Percentiles rank a stretch among this genome's conserved stretches.
phyloP scores from a whole-genome alignment of 2,797 vertebrate species.

The Capromys pilorides region DNA sequence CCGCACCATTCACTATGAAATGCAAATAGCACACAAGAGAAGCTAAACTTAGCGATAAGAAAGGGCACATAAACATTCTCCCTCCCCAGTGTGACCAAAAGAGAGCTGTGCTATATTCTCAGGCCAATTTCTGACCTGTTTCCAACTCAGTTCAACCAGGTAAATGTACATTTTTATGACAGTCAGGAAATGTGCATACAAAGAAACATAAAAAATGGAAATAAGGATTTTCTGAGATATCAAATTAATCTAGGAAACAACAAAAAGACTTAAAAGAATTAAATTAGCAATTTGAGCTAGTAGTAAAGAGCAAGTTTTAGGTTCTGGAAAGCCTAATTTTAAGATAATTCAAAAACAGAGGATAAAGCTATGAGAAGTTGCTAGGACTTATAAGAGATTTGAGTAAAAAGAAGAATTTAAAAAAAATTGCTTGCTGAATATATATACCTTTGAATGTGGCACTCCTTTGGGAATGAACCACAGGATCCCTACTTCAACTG shows the following conservation, averaged over 20 bases:
- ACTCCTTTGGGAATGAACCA: not conserved
- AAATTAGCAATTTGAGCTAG: not conserved
- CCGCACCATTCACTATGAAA: slow-evolving; percentile 95
- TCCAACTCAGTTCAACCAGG: not conserved
- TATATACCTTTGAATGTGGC: not conserved
- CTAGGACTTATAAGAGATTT: not conserved
- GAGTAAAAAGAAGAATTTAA: not conserved
- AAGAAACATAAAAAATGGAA: not conserved
- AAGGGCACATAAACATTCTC: not conserved
- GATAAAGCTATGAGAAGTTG: not conserved
- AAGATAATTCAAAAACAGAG: not conserved
- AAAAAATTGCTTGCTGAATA: not conserved
- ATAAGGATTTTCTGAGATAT: not conserved
- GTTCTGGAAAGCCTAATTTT: not conserved
- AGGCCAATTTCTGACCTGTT: not conserved
- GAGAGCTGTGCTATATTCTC: not conserved
- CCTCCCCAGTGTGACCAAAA: not conserved
- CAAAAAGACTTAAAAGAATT: not conserved
- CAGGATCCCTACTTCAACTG: not conserved
- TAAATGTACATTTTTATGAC: not conserved
- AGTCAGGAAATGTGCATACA: not conserved
- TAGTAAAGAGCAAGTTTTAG: not conserved
- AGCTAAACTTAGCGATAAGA: not conserved
- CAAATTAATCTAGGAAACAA: slow-evolving; percentile 29
- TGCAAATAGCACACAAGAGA: slow-evolving; percentile 56